Conservation (phyloP, 2,113 vertebrate species). For the Podarcis raffonei region DNA sequence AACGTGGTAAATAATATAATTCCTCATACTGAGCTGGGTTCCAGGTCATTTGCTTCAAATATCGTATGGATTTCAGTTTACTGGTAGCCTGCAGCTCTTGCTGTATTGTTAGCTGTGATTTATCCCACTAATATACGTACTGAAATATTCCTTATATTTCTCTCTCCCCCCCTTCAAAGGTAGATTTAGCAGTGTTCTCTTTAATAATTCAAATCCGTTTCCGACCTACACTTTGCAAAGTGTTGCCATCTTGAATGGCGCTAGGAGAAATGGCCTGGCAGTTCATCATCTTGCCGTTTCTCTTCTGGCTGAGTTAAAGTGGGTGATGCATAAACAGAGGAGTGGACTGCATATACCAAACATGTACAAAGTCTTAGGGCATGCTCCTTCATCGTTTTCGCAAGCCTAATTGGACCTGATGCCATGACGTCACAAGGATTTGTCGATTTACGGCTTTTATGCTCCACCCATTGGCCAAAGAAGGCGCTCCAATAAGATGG, state of each 20-base stretch:
- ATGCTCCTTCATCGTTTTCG: background rate
- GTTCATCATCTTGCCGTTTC: conserved; percentile 39
- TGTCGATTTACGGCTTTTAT: background rate
- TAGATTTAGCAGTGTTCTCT: conserved; percentile 51
- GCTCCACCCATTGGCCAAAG: background rate
- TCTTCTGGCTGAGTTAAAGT: conserved; percentile 47
- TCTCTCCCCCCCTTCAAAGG: conserved; percentile 18
- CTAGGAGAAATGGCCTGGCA: conserved; percentile 36
- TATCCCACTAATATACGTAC: conserved; percentile 44
- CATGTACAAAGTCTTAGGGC: background rate
- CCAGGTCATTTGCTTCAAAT: conserved; percentile 53
- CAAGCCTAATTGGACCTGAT: background rate
- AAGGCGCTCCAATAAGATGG: background rate
- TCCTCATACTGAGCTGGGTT: conserved; percentile 42
- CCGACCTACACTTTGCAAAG: conserved; percentile 48
- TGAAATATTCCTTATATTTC: conserved; percentile 55
- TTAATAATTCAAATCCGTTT: conserved; percentile 65
- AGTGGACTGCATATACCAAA: background rate
- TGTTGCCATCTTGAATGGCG: conserved; percentile 43
- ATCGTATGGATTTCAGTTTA: conserved; percentile 55
- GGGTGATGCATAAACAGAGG: background rate
- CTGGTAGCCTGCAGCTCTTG: conserved; percentile 44
- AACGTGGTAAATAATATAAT: conserved; percentile 37
- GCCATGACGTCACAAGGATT: too few species aligned
- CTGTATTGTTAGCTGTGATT: conserved; percentile 61